A percentile compares a stretch with the other conserved stretches of the same genome.
These are phyloP conservation scores for Dryocosmus kuriphilus DNA, from an alignment of 2,888 invertebrate genomes.

Conservation along the genomic window DNA sequence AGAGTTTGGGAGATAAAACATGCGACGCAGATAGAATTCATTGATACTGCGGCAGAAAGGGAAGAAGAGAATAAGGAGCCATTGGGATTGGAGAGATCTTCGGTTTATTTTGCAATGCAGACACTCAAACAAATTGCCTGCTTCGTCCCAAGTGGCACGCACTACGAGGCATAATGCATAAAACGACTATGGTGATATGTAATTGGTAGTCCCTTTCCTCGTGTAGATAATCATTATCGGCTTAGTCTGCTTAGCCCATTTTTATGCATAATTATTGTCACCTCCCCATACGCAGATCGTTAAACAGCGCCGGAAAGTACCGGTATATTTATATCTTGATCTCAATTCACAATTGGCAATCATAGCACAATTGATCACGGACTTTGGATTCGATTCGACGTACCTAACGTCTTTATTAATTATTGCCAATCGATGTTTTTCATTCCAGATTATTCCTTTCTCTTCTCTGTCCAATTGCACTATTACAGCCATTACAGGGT, in stretches of 20 bases:
- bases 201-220: not conserved
- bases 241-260: not conserved
- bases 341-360: conserved; percentile 33
- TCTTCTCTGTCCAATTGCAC: not conserved
- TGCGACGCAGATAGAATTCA: conserved; percentile 2
- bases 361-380: conserved; percentile 18
- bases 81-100: conserved; percentile 13
- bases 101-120: conserved; percentile 7
- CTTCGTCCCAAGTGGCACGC: conserved; percentile 5
- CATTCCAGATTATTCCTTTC: not conserved
- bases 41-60: conserved; percentile 8
- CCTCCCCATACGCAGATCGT: not conserved
- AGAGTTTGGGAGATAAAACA: not conserved
- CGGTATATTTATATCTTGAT: conserved; percentile 23
- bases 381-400: conserved; percentile 32
- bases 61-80: conserved; percentile 9
- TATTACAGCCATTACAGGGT: no score
- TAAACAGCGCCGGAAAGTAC: not conserved
- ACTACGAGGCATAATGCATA: conserved; percentile 1
- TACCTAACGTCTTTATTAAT: conserved; percentile 6
- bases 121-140: conserved; percentile 18
- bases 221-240: conserved; percentile 8
- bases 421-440: not conserved
- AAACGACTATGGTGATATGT: conserved; percentile 15
- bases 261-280: conserved; percentile 2